phyloP scores from a whole-genome alignment of 2,888 invertebrate species.

The Nephrocerus scutellatus region DNA sequence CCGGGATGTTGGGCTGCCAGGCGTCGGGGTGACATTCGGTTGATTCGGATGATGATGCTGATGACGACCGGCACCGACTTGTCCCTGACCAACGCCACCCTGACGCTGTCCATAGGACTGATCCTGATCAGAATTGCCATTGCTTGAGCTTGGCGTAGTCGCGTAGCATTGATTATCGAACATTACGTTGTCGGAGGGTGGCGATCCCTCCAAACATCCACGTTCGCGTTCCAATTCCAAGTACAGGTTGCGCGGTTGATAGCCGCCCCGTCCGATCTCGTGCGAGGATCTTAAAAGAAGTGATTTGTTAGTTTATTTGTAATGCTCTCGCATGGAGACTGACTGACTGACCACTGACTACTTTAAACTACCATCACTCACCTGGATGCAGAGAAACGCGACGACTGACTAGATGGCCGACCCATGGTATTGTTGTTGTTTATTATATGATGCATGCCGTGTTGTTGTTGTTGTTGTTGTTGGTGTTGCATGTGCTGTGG shows the following conservation, averaged over 20 bases:
- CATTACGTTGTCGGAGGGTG: constrained; percentile 87
- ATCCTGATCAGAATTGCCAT: constrained; percentile 85
- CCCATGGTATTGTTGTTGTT: constrained; percentile 54
- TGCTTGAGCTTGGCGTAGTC: constrained; percentile 88
- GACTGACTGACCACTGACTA: too few species aligned
- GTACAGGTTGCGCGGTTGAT: constrained; percentile 66
- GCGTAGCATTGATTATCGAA: constrained; percentile 95
- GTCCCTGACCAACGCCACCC: constrained; percentile 19
- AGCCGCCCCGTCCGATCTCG: constrained; percentile 65
- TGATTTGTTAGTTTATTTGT: too few species aligned
- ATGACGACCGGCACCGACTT: constrained; percentile 44
- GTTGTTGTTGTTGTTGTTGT: constrained; percentile 55
- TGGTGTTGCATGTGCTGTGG: constrained; percentile 57
- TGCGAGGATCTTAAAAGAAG: constrained; percentile 65
- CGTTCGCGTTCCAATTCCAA: constrained; percentile 70
- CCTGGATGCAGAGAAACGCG: constrained; percentile 60
- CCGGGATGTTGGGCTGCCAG: constrained; percentile 77
- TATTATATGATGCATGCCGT: constrained; percentile 50
- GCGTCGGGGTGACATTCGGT: constrained; percentile 65
- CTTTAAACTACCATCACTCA: too few species aligned
- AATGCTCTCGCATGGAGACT: too few species aligned
- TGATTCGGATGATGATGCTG: constrained; percentile 62
- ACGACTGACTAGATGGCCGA: constrained; percentile 58
- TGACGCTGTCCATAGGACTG: constrained; percentile 58
- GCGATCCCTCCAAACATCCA: constrained; percentile 57